Evolutionary conservation across 1,140 invertebrate genomes (phyloP), one percentile per base, ranked within the genome.

Genomic region (Nymphalis io): DNA sequence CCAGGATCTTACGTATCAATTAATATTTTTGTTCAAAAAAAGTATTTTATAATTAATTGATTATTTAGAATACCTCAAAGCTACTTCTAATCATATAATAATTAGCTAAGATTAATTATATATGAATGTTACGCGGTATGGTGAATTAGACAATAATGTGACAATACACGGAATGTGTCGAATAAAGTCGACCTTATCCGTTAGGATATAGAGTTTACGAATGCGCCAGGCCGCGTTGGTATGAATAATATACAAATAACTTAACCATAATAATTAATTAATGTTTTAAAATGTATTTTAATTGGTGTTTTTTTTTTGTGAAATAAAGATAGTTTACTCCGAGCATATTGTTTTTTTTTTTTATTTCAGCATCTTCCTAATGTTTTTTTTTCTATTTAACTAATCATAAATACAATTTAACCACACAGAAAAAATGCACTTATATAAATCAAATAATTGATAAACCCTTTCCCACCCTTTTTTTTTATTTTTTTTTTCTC

Each of bases 291-390:
- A 79, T 85, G 82, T 88, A 83, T 88, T 87, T 87, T 88, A 84
- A 85, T 91, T 89, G 87, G 83, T 89, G 87, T 82, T 85, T 87
- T 88, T n/a, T 80, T 80, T 78, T 85, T 89, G 89, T 83, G 79
- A 79, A 89, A 89, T 91, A 89, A 91, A 91, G 76, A 88, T 89
- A 91, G 86, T 88, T 87, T 88, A 90, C 84, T 91, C 86, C 85
- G 87, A 88, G 87, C 89, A 89, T 70, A 81, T 75, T 78, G 73
- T 65, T 76, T 76, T 88, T 74, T 78, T 82, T 42, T 15, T 42
- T 33, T 23, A 33, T 33, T 33, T 33, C 8, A 33, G n/a, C n/a
- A n/a, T n/a, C n/a, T n/a, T n/a, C n/a, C n/a, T n/a, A n/a, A n/a
- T n/a, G n/a, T n/a, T n/a, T n/a, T n/a, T n/a, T n/a, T n/a, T n/a